phyloP scores from a whole-genome alignment of 92 coral and sea anemone genomes.

The Paragorgia papillata region DNA sequence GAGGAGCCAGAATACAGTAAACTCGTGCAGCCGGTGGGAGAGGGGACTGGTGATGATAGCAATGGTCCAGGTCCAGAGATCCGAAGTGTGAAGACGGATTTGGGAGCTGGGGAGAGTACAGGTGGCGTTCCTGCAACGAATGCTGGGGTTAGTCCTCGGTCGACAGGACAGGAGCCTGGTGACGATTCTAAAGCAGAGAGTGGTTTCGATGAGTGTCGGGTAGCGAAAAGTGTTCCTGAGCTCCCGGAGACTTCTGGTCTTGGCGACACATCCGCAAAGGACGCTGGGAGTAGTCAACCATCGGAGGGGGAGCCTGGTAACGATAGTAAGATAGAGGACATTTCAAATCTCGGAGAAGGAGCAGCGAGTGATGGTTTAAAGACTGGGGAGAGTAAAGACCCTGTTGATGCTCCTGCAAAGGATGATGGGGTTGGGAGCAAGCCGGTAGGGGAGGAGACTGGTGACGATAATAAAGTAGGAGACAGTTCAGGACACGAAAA shows the following conservation, averaged over 20 bases:
- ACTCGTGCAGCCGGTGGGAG: background rate
- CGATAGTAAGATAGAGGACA: conserved; percentile 1
- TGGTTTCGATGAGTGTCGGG: background rate
- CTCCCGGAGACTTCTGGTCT: background rate
- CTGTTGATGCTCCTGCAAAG: conserved; percentile 3
- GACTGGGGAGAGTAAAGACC: background rate
- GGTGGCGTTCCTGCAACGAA: conserved; percentile 2
- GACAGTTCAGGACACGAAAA: too few relatives aligned
- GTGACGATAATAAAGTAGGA: background rate
- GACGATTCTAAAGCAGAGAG: background rate
- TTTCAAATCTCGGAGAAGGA: background rate
- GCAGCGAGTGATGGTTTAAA: background rate
- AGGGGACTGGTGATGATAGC: background rate
- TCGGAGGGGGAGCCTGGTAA: background rate
- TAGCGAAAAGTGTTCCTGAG: background rate
- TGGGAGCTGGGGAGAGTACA: background rate
- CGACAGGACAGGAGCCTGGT: background rate
- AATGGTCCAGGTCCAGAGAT: background rate
- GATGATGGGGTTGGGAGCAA: conserved; percentile 2
- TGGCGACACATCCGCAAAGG: conserved; percentile 5
- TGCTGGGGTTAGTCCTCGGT: background rate
- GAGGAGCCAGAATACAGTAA: background rate
- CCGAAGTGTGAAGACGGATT: background rate
- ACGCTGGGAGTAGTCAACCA: background rate
- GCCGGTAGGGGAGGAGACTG: background rate